Evolutionary conservation across 2,888 invertebrate genomes (phyloP).

Genomic region (Ganaspis brasiliensis): DNA sequence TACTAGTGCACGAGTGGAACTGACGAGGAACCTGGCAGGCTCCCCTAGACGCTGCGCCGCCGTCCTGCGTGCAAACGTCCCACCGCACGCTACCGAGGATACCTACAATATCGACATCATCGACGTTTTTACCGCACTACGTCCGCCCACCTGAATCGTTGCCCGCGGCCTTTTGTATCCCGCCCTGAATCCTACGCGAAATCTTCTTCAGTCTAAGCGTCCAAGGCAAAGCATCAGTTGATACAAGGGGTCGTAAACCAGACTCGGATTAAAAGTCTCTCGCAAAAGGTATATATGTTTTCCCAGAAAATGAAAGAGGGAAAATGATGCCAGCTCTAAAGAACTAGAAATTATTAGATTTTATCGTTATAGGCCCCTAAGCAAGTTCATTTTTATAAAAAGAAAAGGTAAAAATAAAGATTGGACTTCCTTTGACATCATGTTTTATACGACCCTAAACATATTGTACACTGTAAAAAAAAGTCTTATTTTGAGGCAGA

Average conservation of each 20-base stretch:
- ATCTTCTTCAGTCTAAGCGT: slow-evolving; percentile 17
- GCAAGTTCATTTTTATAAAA: neutral
- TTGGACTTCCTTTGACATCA: neutral
- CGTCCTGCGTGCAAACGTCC: slow-evolving; percentile 77
- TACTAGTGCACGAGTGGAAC: slow-evolving; percentile 64
- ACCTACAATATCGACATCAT: slow-evolving; percentile 64
- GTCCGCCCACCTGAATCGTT: slow-evolving; percentile 35
- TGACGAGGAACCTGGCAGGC: slow-evolving; percentile 62
- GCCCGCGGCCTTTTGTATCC: slow-evolving; percentile 35
- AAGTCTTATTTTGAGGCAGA: too few species aligned
- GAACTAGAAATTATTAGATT: neutral
- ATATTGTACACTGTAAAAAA: too few species aligned
- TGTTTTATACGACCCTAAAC: too few species aligned
- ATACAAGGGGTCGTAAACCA: slow-evolving; percentile 8
- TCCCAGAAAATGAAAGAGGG: neutral
- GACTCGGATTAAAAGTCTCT: slow-evolving; percentile 4
- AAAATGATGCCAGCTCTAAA: neutral
- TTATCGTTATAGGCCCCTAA: neutral
- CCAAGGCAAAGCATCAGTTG: neutral
- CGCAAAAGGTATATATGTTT: neutral
- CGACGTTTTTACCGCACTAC: slow-evolving; percentile 56
- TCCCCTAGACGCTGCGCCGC: slow-evolving; percentile 59
- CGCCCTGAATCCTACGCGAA: slow-evolving; percentile 26
- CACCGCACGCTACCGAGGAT: slow-evolving; percentile 63
- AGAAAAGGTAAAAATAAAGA: neutral